Percentiles rank a stretch among this genome's conserved stretches.
These are phyloP conservation scores for Sebastes taczanowskii DNA, from an alignment of 2,797 vertebrate genomes.

Conservation along the genomic window DNA sequence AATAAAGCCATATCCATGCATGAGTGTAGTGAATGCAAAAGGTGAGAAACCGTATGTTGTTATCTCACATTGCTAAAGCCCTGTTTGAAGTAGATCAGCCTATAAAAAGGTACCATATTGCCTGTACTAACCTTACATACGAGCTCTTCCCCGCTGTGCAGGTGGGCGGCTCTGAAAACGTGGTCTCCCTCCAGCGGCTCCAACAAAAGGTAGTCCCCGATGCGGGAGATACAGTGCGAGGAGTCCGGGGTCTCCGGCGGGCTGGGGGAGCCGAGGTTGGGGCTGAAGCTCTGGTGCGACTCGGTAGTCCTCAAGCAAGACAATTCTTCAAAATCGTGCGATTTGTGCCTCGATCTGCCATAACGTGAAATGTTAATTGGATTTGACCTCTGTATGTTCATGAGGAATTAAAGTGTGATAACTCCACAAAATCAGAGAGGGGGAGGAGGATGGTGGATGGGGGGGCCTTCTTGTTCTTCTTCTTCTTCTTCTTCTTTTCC, in stretches of 20 bases:
- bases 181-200: constrained; percentile 98
- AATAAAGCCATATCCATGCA: background rate
- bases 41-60: no score
- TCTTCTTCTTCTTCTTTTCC: constrained; percentile 45
- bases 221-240: constrained; percentile 98
- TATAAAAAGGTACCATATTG: background rate
- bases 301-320: constrained; percentile 94
- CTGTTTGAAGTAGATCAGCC: background rate
- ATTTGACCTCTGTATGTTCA: constrained; percentile 99
- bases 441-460: background rate
- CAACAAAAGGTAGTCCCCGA: constrained; percentile 99
- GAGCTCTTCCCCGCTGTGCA: constrained; percentile 98
- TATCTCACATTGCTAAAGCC: background rate
- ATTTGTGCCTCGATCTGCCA: constrained; percentile 98
- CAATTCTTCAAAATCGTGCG: constrained; percentile 96
- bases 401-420: constrained; percentile 88
- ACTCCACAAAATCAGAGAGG: constrained; percentile 63
- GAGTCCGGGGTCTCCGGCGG: constrained; percentile 98
- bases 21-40: background rate
- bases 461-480: constrained; percentile 43
- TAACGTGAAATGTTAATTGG: constrained; percentile 99
- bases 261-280: constrained; percentile 97
- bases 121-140: constrained; percentile 92
- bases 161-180: constrained; percentile 96
- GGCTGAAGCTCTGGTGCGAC: constrained; percentile 95